These are phyloP conservation scores for Noctua pronuba DNA, from an alignment of 2,888 invertebrate genomes.

Conservation along the genomic window DNA sequence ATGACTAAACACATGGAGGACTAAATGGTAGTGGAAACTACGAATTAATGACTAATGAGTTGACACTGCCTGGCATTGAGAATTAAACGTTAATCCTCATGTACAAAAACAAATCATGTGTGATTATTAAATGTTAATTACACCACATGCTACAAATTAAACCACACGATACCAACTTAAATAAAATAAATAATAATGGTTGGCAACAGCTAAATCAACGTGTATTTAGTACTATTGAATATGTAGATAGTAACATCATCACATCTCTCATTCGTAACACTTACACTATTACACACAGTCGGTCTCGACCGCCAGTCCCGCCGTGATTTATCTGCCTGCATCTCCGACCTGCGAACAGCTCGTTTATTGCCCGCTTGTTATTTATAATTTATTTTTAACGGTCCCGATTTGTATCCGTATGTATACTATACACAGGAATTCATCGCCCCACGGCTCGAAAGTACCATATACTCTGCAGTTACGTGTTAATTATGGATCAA, in stretches of 20 bases:
- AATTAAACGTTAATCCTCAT: conserved; percentile 2
- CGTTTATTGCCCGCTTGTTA: conserved; percentile 89
- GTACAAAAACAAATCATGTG: conserved; percentile 8
- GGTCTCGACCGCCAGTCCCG: conserved; percentile 73
- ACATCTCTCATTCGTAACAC: conserved; percentile 84
- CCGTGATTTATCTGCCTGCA: conserved; percentile 89
- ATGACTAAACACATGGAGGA: background rate
- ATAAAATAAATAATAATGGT: conserved; percentile 57
- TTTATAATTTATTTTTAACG: conserved; percentile 91
- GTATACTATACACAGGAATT: conserved; percentile 70
- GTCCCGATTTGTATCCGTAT: conserved; percentile 86
- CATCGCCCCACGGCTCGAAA: conserved; percentile 71
- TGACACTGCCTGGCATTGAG: background rate
- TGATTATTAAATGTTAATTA: conserved; percentile 44
- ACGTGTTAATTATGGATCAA: conserved; percentile 75
- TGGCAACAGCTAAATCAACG: conserved; percentile 64
- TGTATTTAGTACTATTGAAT: conserved; percentile 73
- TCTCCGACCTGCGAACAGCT: conserved; percentile 89
- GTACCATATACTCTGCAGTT: conserved; percentile 68
- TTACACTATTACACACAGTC: conserved; percentile 77
- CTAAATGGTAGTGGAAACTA: conserved; percentile 19
- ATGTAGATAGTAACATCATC: conserved; percentile 78
- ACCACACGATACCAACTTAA: conserved; percentile 32
- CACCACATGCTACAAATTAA: conserved; percentile 43
- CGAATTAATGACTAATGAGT: conserved; percentile 12